Base-by-base conservation (phyloP, 2,113 vertebrate genomes). In the Myodes glareolus region DNA sequence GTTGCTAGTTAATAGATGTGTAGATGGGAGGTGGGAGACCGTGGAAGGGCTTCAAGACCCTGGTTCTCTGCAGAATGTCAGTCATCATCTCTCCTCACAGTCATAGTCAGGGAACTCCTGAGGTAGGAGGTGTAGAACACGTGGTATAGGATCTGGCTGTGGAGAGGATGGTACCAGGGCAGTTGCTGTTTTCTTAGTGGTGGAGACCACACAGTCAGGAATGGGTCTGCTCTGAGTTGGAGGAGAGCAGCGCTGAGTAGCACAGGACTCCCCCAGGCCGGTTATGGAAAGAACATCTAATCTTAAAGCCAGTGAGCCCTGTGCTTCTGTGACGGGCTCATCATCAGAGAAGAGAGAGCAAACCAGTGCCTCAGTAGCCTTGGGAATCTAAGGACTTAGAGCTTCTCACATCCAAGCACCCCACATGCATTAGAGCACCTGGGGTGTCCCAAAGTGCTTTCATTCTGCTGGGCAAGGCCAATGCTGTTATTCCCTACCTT, bases 301-400 rank as follows among this genome's bases (percentile, higher is more conserved):
- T 68, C 58, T 23, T 17, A 4, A 3, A 50, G 42, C 67, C 17
- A 1, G n/a, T 0, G 0, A 77, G 50, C 52, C 47, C 92, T 81
- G 19, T 23, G 50, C 77, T 85, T 67, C 82, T 76, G 3, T 85
- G 82, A 45, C 61, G 13, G 39, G 42, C 8, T 88, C 73, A 61
- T 82, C 75, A 50, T 84, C 75, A 73, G 58, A 84, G 45, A 91
- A 36, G 1, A 45, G 16, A 67, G 27, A 4, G 11, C 23, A 12
- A 65, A 42, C n/a, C 16, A 19, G 4, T 21, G 3, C 0, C 67
- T 72, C 14, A 0, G 86, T 0, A 42, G 5, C 73, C 73, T 87
- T 68, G 11, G 13, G 33, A 63, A 14, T 63, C 80, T 89, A 42
- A 92, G 61, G 42, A 55, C 31, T 73, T 29, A 9, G 88, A 0